Evolutionary conservation across 35 echinoderm and acorn worm genomes (phyloP).

Genomic region (Apostichopus japonicus): DNA sequence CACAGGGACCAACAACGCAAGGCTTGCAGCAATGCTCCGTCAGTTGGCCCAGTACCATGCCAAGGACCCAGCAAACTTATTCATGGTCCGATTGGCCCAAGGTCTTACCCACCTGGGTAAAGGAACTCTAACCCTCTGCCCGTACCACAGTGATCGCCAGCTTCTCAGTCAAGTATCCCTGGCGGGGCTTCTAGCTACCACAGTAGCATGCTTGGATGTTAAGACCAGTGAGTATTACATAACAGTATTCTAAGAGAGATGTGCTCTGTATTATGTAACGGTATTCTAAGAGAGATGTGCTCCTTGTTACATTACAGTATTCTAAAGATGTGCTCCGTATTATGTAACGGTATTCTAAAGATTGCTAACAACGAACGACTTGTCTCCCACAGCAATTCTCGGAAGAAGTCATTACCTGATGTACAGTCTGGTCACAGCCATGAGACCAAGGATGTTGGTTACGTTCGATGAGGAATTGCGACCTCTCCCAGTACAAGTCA

Average conservation of each 20-base stretch:
- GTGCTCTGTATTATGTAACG: no score
- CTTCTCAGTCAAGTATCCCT: constrained; percentile 91
- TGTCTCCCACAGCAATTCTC: constrained; percentile 79
- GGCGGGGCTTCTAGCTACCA: constrained; percentile 81
- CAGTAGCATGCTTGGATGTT: constrained; percentile 89
- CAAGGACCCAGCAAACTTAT: constrained; percentile 95
- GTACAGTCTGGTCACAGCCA: constrained; percentile 91
- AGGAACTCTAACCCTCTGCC: constrained; percentile 89
- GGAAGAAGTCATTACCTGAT: constrained; percentile 89
- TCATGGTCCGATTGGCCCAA: constrained; percentile 96
- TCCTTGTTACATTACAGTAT: no score
- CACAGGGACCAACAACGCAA: constrained; percentile 96
- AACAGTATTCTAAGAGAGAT: no score
- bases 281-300: no score
- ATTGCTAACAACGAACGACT: neutral
- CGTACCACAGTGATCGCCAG: constrained; percentile 96
- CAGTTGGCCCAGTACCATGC: constrained; percentile 97
- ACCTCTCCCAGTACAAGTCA: constrained; percentile 93
- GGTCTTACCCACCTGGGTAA: constrained; percentile 97
- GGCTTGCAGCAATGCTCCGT: constrained; percentile 95
- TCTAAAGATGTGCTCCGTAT: no score
- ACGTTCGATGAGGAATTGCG: constrained; percentile 94
- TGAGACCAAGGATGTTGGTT: constrained; percentile 95
- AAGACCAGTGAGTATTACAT: constrained; percentile 91
- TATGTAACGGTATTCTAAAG: no score